Conservation (phyloP, 2,888 invertebrate genomes). For the Pardosa pseudoannulata region DNA sequence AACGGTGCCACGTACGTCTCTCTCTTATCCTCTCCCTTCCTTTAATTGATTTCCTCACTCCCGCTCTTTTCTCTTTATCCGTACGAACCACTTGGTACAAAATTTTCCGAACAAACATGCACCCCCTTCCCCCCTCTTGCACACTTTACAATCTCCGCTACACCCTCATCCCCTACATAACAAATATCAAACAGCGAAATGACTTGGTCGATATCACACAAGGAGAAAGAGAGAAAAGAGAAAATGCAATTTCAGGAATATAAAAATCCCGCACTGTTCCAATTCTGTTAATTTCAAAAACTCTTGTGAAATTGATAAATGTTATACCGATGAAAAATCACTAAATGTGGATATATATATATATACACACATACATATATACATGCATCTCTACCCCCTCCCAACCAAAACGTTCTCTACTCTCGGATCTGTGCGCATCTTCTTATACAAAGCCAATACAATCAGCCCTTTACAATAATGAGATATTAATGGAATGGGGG, state of each 20-base stretch:
- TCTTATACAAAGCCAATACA: conserved; percentile 67
- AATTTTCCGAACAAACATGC: not conserved
- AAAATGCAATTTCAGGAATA: conserved; percentile 37
- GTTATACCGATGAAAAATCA: conserved; percentile 64
- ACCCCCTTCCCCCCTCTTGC: not conserved
- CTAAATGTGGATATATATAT: conserved; percentile 36
- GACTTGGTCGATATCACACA: conserved; percentile 55
- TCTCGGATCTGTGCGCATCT: conserved; percentile 8
- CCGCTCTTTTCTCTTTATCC: not conserved
- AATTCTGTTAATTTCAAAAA: conserved; percentile 40
- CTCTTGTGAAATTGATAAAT: conserved; percentile 64
- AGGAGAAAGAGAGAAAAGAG: no score
- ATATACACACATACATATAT: not conserved
- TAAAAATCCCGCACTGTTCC: conserved; percentile 31
- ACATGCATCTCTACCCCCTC: not conserved
- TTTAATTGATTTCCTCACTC: conserved; percentile 29
- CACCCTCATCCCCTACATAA: conserved; percentile 6
- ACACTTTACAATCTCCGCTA: not conserved
- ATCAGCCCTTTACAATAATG: conserved; percentile 69
- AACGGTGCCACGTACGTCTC: not conserved
- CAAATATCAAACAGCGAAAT: conserved; percentile 50
- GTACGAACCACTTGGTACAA: not conserved
- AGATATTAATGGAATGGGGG: conserved; percentile 65
- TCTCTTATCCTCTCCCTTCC: no score
- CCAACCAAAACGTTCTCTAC: no score